Percentiles rank a stretch among this genome's conserved stretches.
Evolutionary conservation across 2,888 invertebrate species (phyloP).

Genomic region (Mallateleia sp.): DNA sequence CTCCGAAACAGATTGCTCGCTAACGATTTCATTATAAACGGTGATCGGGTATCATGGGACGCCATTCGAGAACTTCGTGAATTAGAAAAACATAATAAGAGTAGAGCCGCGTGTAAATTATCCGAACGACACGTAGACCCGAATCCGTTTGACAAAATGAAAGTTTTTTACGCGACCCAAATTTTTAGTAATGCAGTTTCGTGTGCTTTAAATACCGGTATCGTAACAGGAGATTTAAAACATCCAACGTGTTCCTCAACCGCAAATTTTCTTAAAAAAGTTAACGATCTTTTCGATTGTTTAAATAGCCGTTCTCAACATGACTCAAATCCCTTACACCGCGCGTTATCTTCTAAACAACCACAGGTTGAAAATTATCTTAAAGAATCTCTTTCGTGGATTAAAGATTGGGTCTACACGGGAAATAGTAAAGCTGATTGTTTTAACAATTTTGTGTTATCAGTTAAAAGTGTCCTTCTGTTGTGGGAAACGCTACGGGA

Average conservation of each 20-base stretch:
- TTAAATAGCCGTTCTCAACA: conserved; percentile 74
- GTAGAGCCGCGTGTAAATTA: conserved; percentile 77
- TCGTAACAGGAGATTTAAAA: conserved; percentile 68
- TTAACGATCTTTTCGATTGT: too few relatives aligned
- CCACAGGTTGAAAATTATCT: conserved; percentile 70
- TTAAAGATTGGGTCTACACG: conserved; percentile 62
- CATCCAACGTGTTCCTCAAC: conserved; percentile 66
- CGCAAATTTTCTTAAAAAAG: conserved; percentile 76
- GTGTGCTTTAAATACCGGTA: conserved; percentile 71
- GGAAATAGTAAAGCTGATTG: conserved; percentile 73
- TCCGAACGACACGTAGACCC: conserved; percentile 78
- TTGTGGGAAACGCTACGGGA: conserved; percentile 62
- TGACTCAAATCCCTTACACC: conserved; percentile 66
- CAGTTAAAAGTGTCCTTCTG: conserved; percentile 74
- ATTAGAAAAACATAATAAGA: conserved; percentile 59
- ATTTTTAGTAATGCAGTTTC: conserved; percentile 80
- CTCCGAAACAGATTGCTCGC: conserved; percentile 28
- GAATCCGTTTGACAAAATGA: conserved; percentile 77
- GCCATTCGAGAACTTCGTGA: conserved; percentile 63
- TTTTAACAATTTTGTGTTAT: conserved; percentile 79
- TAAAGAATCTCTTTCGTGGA: conserved; percentile 56
- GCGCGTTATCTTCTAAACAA: conserved; percentile 56
- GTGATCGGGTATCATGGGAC: conserved; percentile 17
- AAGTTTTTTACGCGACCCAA: conserved; percentile 81
- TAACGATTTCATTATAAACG: conserved; percentile 14